Evolutionary conservation across 2,797 vertebrate species (phyloP).

Genomic region (Ctenopoma kingsleyae): DNA sequence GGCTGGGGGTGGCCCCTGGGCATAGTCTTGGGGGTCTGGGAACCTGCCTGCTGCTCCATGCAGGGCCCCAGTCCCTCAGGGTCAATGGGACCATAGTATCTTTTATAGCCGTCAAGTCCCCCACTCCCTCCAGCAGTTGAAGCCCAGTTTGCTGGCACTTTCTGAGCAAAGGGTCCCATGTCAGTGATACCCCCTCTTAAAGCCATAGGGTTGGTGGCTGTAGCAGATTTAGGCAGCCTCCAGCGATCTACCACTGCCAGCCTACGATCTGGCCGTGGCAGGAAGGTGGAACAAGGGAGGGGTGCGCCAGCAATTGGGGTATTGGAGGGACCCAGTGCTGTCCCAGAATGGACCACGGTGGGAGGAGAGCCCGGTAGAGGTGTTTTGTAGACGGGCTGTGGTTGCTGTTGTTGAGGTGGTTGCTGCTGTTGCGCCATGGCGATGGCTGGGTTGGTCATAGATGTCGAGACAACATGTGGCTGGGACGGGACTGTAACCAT

Average conservation of each 20-base stretch:
- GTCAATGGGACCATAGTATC: constrained; percentile 95
- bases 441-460: constrained; percentile 79
- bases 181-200: constrained; percentile 78
- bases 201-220: constrained; percentile 81
- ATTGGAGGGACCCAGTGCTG: constrained; percentile 85
- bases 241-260: constrained; percentile 90
- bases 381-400: constrained; percentile 87
- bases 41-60: constrained; percentile 87
- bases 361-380: constrained; percentile 86
- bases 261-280: constrained; percentile 88
- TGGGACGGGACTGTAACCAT: constrained; percentile 83
- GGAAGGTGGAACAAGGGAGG: constrained; percentile 88
- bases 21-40: constrained; percentile 88
- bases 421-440: constrained; percentile 82
- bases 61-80: constrained; percentile 91
- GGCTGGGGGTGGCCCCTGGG: constrained; percentile 86
- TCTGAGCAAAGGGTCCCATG: constrained; percentile 85
- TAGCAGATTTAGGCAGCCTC: constrained; percentile 86
- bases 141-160: constrained; percentile 85
- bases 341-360: constrained; percentile 84
- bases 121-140: constrained; percentile 79
- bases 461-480: constrained; percentile 80
- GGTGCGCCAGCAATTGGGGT: constrained; percentile 87
- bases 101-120: constrained; percentile 92
- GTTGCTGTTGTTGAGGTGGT: constrained; percentile 79